These are phyloP conservation scores for Gryllus longicercus DNA, from an alignment of 2,888 invertebrate genomes.

Conservation along the genomic window DNA sequence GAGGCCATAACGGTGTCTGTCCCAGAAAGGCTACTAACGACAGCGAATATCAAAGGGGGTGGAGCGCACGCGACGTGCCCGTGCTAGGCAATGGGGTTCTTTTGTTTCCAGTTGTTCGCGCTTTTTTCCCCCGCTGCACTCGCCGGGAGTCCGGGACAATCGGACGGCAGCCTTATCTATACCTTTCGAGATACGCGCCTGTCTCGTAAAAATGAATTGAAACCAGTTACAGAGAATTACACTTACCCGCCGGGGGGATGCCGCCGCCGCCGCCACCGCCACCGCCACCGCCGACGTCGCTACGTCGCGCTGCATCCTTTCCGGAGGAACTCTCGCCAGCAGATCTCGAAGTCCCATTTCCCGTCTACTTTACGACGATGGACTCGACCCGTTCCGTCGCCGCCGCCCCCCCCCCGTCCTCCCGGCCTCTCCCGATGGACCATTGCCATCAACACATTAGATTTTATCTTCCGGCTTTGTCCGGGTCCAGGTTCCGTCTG, in stretches of 20 bases:
- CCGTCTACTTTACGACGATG: conserved; percentile 2
- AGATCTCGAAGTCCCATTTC: background rate
- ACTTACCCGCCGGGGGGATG: background rate
- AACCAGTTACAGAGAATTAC: background rate
- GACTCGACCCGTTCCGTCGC: background rate
- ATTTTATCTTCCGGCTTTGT: conserved; percentile 11
- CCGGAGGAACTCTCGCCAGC: background rate
- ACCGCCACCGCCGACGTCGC: background rate
- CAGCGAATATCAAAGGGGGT: no score
- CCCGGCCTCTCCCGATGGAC: background rate
- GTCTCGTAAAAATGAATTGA: conserved; percentile 17
- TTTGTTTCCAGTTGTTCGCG: background rate
- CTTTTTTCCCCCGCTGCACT: background rate
- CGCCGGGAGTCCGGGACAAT: background rate
- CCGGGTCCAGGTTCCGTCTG: background rate
- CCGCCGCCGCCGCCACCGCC: background rate
- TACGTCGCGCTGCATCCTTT: background rate
- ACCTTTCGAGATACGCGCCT: background rate
- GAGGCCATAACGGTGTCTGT: no score
- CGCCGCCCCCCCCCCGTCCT: background rate
- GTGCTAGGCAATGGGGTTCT: background rate
- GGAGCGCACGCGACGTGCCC: no score
- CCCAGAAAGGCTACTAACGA: no score
- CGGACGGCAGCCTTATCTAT: background rate
- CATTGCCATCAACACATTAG: conserved; percentile 6